phyloP scores from a whole-genome alignment of 2,888 invertebrate species.

The Papilio protenor region DNA sequence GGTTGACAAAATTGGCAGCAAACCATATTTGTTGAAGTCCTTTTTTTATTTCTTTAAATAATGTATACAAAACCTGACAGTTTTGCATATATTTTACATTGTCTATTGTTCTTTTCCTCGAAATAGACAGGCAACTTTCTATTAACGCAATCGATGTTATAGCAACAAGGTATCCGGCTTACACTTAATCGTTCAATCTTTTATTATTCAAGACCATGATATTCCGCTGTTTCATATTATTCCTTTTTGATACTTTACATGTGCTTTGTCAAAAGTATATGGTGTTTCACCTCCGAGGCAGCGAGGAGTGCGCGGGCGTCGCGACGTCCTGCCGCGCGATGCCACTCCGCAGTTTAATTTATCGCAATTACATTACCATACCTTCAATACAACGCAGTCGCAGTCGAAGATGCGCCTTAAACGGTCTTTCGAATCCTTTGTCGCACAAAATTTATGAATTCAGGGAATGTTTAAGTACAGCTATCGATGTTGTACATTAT shows the following conservation, averaged over 20 bases:
- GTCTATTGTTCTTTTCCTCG: not conserved
- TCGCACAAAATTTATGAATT: slow-evolving; percentile 79
- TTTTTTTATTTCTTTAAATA: slow-evolving; percentile 27
- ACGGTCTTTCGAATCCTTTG: slow-evolving; percentile 81
- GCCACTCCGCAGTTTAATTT: slow-evolving; percentile 74
- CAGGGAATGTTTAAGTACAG: slow-evolving; percentile 72
- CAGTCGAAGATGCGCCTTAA: slow-evolving; percentile 78
- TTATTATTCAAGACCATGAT: not conserved
- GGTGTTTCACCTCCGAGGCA: slow-evolving; percentile 70
- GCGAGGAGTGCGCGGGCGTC: slow-evolving; percentile 67
- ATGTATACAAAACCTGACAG: not conserved
- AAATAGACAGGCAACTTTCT: not conserved
- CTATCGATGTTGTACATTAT: slow-evolving; percentile 65
- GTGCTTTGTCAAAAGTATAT: slow-evolving; percentile 70
- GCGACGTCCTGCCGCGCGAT: slow-evolving; percentile 72
- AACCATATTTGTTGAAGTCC: slow-evolving; percentile 52
- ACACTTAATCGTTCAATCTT: not conserved
- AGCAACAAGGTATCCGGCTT: not conserved
- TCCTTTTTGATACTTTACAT: slow-evolving; percentile 46
- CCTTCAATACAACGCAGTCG: slow-evolving; percentile 80
- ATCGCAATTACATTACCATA: slow-evolving; percentile 83
- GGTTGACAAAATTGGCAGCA: slow-evolving; percentile 83
- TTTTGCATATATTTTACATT: not conserved
- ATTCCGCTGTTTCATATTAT: not conserved
- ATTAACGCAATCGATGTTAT: not conserved